Conservation (phyloP, 2,113 vertebrate species). For the Notarius quadriscutis region DNA sequence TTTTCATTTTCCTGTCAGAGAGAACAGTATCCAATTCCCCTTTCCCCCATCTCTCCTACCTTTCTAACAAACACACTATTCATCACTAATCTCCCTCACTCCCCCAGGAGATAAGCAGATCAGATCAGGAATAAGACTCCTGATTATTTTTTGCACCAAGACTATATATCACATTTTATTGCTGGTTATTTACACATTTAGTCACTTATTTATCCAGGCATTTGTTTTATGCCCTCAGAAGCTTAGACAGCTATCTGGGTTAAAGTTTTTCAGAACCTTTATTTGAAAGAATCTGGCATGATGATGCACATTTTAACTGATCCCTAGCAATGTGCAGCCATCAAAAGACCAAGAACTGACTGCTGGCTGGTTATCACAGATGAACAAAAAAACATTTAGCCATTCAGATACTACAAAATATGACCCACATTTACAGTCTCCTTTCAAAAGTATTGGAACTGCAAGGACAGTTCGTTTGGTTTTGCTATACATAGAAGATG, state of each 20-base stretch:
- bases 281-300: not conserved
- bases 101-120: not conserved
- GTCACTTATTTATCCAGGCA: not conserved
- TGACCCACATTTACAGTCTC: not conserved
- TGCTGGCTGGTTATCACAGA: not conserved
- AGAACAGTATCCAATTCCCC: slow-evolving; percentile 16
- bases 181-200: slow-evolving; percentile 2
- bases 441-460: not conserved
- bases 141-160: slow-evolving; percentile 22
- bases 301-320: not conserved
- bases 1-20: slow-evolving; percentile 22
- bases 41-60: not conserved
- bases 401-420: not conserved
- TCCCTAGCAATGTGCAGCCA: not conserved
- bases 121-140: not conserved
- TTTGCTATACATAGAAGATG: not conserved
- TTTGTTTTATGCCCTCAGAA: slow-evolving; percentile 10
- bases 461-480: not conserved
- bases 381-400: not conserved
- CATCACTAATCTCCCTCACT: not conserved
- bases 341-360: not conserved
- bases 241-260: not conserved
- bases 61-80: slow-evolving; percentile 9
- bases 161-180: not conserved
- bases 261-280: not conserved